phyloP scores from a whole-genome alignment of 1,140 invertebrate genomes.

The Steinernema feltiae region DNA sequence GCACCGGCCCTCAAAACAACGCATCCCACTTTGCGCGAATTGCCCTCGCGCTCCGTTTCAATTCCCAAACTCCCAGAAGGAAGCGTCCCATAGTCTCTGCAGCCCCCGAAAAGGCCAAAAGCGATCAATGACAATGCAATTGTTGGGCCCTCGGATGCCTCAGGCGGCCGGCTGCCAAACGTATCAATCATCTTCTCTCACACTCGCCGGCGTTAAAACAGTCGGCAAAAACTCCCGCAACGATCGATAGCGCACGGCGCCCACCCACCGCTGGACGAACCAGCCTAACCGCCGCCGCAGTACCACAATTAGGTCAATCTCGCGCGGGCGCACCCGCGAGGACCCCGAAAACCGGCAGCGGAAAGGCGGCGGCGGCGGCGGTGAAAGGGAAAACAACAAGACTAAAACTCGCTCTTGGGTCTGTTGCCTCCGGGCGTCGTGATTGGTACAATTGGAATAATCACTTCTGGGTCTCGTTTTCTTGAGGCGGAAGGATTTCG shows the following conservation, averaged over 20 bases:
- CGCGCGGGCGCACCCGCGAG: neutral
- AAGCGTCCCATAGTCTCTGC: neutral
- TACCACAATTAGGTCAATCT: constrained; percentile 10
- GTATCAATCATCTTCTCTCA: neutral
- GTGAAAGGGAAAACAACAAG: neutral
- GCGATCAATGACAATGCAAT: constrained; percentile 11
- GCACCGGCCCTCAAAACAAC: too few species aligned
- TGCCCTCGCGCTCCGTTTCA: neutral
- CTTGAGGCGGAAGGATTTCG: too few species aligned
- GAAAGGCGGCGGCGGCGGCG: neutral
- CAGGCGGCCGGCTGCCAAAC: neutral
- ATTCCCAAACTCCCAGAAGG: neutral
- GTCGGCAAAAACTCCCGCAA: neutral
- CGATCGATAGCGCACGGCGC: constrained; percentile 10
- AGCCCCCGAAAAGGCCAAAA: neutral
- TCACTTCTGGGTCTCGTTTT: too few species aligned
- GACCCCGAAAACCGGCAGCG: neutral
- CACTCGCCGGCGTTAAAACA: too few species aligned
- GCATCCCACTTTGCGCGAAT: neutral
- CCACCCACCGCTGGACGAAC: neutral
- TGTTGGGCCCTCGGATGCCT: neutral
- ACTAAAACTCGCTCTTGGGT: neutral
- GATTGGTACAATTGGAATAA: neutral
- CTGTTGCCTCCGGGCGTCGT: too few species aligned
- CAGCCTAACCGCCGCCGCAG: neutral